Percentiles rank a stretch among this genome's conserved stretches.
Evolutionary conservation across 1,140 invertebrate genomes (phyloP).

Genomic region (Laodelphax striatellus): DNA sequence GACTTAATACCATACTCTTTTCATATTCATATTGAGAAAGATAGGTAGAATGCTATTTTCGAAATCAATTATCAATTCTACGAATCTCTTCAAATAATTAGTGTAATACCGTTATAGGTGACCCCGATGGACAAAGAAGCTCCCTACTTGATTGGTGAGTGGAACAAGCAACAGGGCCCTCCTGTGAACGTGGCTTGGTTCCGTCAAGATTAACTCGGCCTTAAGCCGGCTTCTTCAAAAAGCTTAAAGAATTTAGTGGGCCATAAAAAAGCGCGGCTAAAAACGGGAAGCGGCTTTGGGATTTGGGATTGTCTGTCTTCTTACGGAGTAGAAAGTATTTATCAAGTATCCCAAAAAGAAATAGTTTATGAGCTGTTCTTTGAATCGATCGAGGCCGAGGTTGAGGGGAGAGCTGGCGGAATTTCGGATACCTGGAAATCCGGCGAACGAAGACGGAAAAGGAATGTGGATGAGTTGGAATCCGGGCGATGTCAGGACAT

Average conservation of each 20-base stretch:
- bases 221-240: constrained; percentile 16
- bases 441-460: constrained; percentile 5
- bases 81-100: no score
- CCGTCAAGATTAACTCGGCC: constrained; percentile 1
- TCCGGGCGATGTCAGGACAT: constrained; percentile 6
- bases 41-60: no score
- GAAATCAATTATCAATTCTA: no score
- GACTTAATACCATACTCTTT: no score
- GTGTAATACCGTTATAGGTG: no score
- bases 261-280: constrained; percentile 12
- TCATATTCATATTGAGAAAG: no score
- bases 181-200: no score
- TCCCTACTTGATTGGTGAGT: not conserved
- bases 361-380: constrained; percentile 12
- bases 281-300: constrained; percentile 9
- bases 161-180: not conserved
- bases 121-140: no score
- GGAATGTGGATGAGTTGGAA: constrained; percentile 11
- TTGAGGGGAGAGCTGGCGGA: not conserved
- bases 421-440: constrained; percentile 17
- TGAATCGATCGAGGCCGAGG: constrained; percentile 2
- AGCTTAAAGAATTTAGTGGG: constrained; percentile 16
- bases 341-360: constrained; percentile 16
- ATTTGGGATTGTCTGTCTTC: constrained; percentile 12
- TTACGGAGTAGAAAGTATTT: constrained; percentile 8